Evolutionary conservation across 2,888 invertebrate species (phyloP).

Genomic region (Acleris literana): DNA sequence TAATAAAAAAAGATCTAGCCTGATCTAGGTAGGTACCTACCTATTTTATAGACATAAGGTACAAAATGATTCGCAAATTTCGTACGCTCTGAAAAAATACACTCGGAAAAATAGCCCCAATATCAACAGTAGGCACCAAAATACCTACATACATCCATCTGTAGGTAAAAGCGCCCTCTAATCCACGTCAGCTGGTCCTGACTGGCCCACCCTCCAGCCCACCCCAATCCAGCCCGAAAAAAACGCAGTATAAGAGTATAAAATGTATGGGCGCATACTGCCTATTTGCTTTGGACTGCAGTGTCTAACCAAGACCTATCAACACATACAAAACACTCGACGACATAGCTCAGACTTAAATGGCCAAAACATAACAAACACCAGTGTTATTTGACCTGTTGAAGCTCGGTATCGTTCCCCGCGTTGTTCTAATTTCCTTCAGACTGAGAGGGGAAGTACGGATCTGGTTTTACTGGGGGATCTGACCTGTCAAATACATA

Average conservation of each 20-base stretch:
- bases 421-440: slow-evolving; percentile 38
- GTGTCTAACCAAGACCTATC: slow-evolving; percentile 55
- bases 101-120: slow-evolving; percentile 44
- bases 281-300: no score
- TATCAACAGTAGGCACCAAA: slow-evolving; percentile 48
- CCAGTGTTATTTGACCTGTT: slow-evolving; percentile 51
- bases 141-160: slow-evolving; percentile 57
- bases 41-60: no score
- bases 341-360: slow-evolving; percentile 52
- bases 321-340: slow-evolving; percentile 44
- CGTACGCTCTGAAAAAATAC: slow-evolving; percentile 1
- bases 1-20: no score
- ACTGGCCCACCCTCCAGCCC: slow-evolving; percentile 66
- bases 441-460: slow-evolving; percentile 41
- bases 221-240: slow-evolving; percentile 46
- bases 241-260: no score
- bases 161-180: slow-evolving; percentile 79
- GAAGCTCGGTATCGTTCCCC: background rate
- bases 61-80: no score
- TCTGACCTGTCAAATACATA: slow-evolving; percentile 73
- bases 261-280: no score
- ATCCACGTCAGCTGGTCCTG: slow-evolving; percentile 81
- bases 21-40: no score
- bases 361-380: slow-evolving; percentile 46
- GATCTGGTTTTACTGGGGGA: slow-evolving; percentile 54